Percentiles rank a stretch among this genome's conserved stretches.
Evolutionary conservation across 2,113 vertebrate genomes (phyloP).

Genomic region (Micronycteris hirsuta): DNA sequence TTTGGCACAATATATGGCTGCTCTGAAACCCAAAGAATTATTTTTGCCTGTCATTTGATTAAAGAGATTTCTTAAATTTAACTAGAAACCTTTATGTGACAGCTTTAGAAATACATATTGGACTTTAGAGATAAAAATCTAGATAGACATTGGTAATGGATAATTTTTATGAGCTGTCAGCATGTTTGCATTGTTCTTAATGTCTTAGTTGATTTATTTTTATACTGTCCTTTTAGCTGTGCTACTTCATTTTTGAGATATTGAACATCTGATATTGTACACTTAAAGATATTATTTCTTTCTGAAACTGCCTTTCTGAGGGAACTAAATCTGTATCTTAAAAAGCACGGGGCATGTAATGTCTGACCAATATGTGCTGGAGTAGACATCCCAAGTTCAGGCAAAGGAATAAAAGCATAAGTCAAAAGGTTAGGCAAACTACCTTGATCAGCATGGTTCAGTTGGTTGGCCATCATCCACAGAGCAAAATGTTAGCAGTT

Average conservation of each 20-base stretch:
- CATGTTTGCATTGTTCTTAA: slow-evolving; percentile 26
- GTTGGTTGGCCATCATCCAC: too few species aligned
- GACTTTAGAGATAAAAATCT: background rate
- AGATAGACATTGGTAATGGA: background rate
- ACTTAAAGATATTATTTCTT: background rate
- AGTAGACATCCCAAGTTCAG: background rate
- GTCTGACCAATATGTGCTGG: background rate
- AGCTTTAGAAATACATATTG: background rate
- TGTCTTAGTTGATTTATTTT: slow-evolving; percentile 43
- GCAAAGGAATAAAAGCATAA: background rate
- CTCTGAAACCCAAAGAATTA: background rate
- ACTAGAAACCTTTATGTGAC: background rate
- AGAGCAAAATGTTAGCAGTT: too few species aligned
- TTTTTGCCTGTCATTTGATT: background rate
- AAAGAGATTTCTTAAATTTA: background rate
- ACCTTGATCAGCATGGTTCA: too few species aligned
- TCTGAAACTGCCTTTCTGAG: slow-evolving; percentile 23
- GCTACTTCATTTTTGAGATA: slow-evolving; percentile 40
- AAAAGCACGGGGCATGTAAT: background rate
- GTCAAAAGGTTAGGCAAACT: background rate
- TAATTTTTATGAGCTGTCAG: background rate
- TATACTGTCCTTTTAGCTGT: slow-evolving; percentile 11
- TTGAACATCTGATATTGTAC: background rate
- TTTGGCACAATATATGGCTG: background rate
- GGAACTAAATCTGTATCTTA: background rate